A percentile compares a stretch with the other conserved stretches of the same genome.
phyloP scores from a whole-genome alignment of 2,113 vertebrate genomes.

The Lampris megalopsis region DNA sequence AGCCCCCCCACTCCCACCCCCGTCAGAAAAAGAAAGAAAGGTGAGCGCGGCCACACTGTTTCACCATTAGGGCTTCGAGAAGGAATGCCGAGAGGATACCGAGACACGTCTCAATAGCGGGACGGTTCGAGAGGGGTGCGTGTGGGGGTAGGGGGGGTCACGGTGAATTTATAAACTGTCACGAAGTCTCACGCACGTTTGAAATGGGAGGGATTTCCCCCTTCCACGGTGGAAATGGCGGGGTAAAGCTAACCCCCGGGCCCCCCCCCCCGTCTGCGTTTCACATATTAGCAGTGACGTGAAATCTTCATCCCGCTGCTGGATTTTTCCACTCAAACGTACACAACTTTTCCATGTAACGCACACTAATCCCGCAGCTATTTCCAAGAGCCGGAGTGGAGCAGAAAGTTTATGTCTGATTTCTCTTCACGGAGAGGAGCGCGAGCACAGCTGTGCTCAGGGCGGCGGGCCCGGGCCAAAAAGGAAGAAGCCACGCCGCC shows the following conservation, averaged over 20 bases:
- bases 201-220: slow-evolving; percentile 8
- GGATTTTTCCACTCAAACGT: slow-evolving; percentile 67
- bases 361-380: slow-evolving; percentile 69
- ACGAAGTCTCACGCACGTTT: slow-evolving; percentile 2
- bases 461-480: slow-evolving; percentile 25
- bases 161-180: slow-evolving; percentile 32
- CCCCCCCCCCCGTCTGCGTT: slow-evolving; percentile 59
- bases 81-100: slow-evolving; percentile 6
- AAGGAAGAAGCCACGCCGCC: slow-evolving; percentile 60
- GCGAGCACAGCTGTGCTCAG: slow-evolving; percentile 51
- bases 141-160: neutral
- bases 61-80: slow-evolving; percentile 16
- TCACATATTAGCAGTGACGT: slow-evolving; percentile 63
- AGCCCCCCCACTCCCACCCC: slow-evolving; percentile 6
- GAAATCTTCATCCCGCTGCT: slow-evolving; percentile 58
- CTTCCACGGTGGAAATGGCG: slow-evolving; percentile 19
- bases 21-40: slow-evolving; percentile 15
- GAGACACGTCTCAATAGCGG: slow-evolving; percentile 7
- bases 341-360: slow-evolving; percentile 70
- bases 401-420: slow-evolving; percentile 70
- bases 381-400: slow-evolving; percentile 74
- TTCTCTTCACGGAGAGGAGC: slow-evolving; percentile 26
- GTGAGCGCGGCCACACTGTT: slow-evolving; percentile 7
- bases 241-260: slow-evolving; percentile 34
- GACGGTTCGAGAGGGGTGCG: slow-evolving; percentile 17